Evolutionary conservation across 1,140 invertebrate species (phyloP).

Genomic region (Macrosteles quadrilineatus): DNA sequence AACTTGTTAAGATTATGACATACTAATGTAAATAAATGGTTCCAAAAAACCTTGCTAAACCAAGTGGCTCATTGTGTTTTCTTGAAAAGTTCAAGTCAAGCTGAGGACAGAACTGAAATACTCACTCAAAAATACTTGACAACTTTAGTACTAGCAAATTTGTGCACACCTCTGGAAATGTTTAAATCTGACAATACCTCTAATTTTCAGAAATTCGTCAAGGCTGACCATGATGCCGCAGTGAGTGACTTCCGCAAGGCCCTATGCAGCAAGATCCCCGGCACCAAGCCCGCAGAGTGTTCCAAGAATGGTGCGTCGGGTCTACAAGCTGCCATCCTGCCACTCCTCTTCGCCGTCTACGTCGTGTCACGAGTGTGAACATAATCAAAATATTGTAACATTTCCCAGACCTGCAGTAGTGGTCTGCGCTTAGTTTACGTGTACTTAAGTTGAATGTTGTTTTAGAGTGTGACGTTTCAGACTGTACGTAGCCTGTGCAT

Average conservation of each 20-base stretch:
- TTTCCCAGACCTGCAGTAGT: not conserved
- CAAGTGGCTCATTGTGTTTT: too few relatives aligned
- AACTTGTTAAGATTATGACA: too few relatives aligned
- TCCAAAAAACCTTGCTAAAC: too few relatives aligned
- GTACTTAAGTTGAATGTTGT: not conserved
- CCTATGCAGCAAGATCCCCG: conserved; percentile 28
- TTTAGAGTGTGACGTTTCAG: not conserved
- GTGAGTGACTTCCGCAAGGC: conserved; percentile 27
- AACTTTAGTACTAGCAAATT: too few relatives aligned
- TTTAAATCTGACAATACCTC: too few relatives aligned
- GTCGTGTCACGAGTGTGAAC: not conserved
- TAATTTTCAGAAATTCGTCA: conserved; percentile 30
- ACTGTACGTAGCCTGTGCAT: conserved; percentile 12
- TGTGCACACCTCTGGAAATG: too few relatives aligned
- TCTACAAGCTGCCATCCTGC: conserved; percentile 4
- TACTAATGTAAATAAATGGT: too few relatives aligned
- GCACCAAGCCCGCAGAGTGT: conserved; percentile 30
- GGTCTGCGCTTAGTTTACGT: conserved; percentile 7
- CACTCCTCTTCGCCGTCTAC: not conserved
- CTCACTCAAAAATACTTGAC: too few relatives aligned
- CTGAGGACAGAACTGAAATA: too few relatives aligned
- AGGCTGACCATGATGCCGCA: conserved; percentile 1
- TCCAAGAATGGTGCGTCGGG: not conserved
- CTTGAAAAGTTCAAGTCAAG: too few relatives aligned
- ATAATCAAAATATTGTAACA: conserved; percentile 11